These are phyloP conservation scores for Acronicta aceris DNA, from an alignment of 2,888 invertebrate species.

Conservation along the genomic window DNA sequence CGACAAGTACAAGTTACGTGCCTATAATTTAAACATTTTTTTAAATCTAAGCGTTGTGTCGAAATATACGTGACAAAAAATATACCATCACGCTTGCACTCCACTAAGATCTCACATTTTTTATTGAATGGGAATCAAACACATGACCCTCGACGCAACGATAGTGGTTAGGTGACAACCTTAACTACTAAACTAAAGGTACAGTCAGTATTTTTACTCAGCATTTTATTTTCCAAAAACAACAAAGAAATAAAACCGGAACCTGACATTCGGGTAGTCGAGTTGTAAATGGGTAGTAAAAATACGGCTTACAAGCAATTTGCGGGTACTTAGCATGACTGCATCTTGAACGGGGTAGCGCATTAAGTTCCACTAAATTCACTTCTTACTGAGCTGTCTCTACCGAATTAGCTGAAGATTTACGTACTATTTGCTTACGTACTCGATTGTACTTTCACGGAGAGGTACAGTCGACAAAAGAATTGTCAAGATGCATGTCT, in stretches of 20 bases:
- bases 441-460: too few species aligned
- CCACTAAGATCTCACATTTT: too few species aligned
- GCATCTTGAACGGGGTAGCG: constrained; percentile 22
- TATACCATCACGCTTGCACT: too few species aligned
- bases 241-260: constrained; percentile 23
- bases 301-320: constrained; percentile 49
- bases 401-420: not conserved
- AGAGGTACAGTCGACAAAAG: too few species aligned
- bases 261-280: constrained; percentile 20
- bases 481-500: too few species aligned
- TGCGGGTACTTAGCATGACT: constrained; percentile 35
- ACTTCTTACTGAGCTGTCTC: constrained; percentile 9
- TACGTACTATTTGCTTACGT: not conserved
- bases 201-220: not conserved
- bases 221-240: constrained; percentile 6
- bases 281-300: constrained; percentile 48
- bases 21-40: too few species aligned
- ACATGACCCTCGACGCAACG: too few species aligned
- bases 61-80: too few species aligned
- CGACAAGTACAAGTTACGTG: too few species aligned
- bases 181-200: too few species aligned
- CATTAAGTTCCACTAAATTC: constrained; percentile 25
- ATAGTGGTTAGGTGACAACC: not conserved
- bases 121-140: too few species aligned
- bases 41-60: too few species aligned